Conservation (phyloP, 2,113 vertebrate genomes). For the Malurus melanocephalus region DNA sequence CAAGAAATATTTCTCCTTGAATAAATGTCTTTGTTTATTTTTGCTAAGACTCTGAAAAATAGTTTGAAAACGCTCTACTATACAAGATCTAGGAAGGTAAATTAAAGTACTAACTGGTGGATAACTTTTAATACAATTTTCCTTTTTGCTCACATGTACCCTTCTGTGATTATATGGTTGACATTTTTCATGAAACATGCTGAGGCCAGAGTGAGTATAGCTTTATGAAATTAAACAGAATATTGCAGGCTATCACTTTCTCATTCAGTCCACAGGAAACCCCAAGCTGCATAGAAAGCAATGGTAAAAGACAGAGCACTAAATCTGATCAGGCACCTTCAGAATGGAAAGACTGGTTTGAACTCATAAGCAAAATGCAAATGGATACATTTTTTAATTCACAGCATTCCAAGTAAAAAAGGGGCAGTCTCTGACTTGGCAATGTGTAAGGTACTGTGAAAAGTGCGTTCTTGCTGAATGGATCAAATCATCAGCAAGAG, state of each 20-base stretch:
- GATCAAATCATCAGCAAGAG: slow-evolving; percentile 32
- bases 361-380: not conserved
- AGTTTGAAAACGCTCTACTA: not conserved
- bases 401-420: not conserved
- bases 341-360: not conserved
- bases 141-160: not conserved
- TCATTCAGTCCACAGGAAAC: not conserved
- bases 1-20: not conserved
- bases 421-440: not conserved
- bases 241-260: not conserved
- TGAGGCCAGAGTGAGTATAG: not conserved
- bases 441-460: not conserved
- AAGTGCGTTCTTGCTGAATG: slow-evolving; percentile 12
- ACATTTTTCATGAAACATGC: not conserved
- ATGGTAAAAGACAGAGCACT: not conserved
- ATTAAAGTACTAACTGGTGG: not conserved
- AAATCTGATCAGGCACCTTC: not conserved
- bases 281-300: not conserved
- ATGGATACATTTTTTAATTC: not conserved
- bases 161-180: not conserved
- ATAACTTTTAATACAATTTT: not conserved
- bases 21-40: not conserved
- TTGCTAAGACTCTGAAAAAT: slow-evolving; percentile 5
- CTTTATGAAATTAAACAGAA: not conserved
- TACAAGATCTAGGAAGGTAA: not conserved